Evolutionary conservation across 1,140 invertebrate species (phyloP).

Genomic region (Drosophila tani): DNA sequence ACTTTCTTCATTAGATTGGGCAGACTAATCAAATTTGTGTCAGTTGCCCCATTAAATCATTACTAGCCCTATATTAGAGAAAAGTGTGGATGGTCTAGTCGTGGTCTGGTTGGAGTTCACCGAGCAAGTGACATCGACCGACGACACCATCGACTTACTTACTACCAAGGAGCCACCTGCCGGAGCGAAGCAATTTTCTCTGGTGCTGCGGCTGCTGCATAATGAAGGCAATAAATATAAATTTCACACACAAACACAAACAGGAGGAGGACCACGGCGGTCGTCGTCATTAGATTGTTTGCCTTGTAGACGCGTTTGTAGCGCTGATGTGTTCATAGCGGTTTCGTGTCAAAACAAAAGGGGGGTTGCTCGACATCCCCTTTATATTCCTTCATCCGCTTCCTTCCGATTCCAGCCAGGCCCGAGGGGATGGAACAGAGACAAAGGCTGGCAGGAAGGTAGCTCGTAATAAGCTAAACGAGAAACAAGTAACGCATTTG

Average conservation of each 20-base stretch:
- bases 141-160: neutral
- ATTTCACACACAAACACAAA: conserved; percentile 77
- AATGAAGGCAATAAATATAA: conserved; percentile 85
- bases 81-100: conserved; percentile 11
- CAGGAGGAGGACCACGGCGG: conserved; percentile 54
- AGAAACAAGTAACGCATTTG: conserved; percentile 83
- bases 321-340: conserved; percentile 84
- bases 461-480: conserved; percentile 80
- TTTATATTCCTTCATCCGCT: neutral
- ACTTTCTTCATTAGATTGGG: conserved; percentile 41
- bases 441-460: conserved; percentile 65
- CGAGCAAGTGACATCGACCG: conserved; percentile 3
- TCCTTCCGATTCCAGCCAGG: conserved; percentile 5
- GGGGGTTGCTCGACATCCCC: conserved; percentile 38
- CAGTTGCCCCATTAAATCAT: conserved; percentile 60
- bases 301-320: conserved; percentile 82
- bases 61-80: conserved; percentile 30
- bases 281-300: conserved; percentile 78
- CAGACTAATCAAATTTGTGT: conserved; percentile 59
- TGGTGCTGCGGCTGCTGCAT: conserved; percentile 67
- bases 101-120: conserved; percentile 26
- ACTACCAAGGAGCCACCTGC: conserved; percentile 37
- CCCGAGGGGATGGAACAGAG: conserved; percentile 35
- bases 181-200: conserved; percentile 48
- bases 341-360: conserved; percentile 84